Evolutionary conservation across 2,888 invertebrate genomes (phyloP).

Genomic region (Melieria crassipennis): DNA sequence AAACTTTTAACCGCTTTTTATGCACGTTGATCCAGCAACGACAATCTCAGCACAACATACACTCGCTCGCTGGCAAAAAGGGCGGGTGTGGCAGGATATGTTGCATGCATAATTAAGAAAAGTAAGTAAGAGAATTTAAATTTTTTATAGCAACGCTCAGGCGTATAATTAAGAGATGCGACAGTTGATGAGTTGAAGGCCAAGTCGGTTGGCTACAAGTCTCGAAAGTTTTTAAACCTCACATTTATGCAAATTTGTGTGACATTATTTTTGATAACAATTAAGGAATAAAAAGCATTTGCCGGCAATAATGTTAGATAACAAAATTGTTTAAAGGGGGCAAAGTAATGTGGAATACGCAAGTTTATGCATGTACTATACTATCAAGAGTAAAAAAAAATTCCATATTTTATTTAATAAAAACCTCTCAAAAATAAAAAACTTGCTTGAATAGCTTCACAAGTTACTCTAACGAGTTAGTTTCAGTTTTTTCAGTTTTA

Average conservation of each 20-base stretch:
- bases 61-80: neutral
- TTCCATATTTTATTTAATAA: no score
- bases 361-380: no score
- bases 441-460: no score
- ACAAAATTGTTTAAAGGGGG: no score
- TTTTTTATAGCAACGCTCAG: conserved; percentile 12
- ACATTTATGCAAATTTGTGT: conserved; percentile 25
- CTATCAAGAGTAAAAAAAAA: no score
- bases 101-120: conserved; percentile 29
- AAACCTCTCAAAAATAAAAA: no score
- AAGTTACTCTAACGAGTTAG: no score
- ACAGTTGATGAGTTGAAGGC: neutral
- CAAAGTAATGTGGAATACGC: no score
- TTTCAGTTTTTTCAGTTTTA: no score
- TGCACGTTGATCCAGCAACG: conserved; percentile 55
- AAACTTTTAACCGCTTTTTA: conserved; percentile 60
- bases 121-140: conserved; percentile 15
- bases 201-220: conserved; percentile 18
- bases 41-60: conserved; percentile 47
- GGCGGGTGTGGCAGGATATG: conserved; percentile 23
- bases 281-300: no score
- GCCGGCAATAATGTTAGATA: no score
- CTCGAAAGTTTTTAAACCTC: conserved; percentile 38
- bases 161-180: conserved; percentile 31
- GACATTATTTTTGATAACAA: neutral